Evolutionary conservation across 1,140 invertebrate species (phyloP).

Genomic region (Camponotus pennsylvanicus): DNA sequence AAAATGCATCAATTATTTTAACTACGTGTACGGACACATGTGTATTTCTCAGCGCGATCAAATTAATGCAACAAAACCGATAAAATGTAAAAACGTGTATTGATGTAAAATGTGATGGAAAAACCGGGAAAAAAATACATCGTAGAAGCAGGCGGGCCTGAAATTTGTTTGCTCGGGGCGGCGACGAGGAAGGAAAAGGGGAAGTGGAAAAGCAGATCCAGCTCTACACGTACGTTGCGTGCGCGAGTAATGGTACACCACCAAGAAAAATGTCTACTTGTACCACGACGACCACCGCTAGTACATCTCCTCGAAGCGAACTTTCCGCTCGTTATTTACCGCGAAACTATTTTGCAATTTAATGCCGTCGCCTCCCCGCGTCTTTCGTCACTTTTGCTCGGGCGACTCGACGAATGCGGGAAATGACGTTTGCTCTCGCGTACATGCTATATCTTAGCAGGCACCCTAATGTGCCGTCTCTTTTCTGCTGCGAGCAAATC

Average conservation of each 20-base stretch:
- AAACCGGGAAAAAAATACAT: constrained; percentile 42
- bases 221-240: background rate
- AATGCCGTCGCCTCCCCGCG: constrained; percentile 39
- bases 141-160: background rate
- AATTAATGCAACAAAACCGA: constrained; percentile 46
- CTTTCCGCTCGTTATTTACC: constrained; percentile 79
- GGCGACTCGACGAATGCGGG: constrained; percentile 7
- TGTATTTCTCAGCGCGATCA: constrained; percentile 2
- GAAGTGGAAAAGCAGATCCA: background rate
- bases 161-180: constrained; percentile 53
- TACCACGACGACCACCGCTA: constrained; percentile 47
- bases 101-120: constrained; percentile 31
- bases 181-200: no score
- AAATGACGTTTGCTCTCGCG: constrained; percentile 48
- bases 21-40: background rate
- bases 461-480: background rate
- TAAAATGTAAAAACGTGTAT: constrained; percentile 26
- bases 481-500: constrained; percentile 12
- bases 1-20: background rate
- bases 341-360: constrained; percentile 80
- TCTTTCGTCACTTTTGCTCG: constrained; percentile 37
- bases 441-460: background rate
- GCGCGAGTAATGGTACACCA: constrained; percentile 17
- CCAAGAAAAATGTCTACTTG: constrained; percentile 55
- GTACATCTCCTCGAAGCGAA: constrained; percentile 68